Evolutionary conservation across 2,113 vertebrate genomes (phyloP).

Genomic region (Chloebia gouldiae): DNA sequence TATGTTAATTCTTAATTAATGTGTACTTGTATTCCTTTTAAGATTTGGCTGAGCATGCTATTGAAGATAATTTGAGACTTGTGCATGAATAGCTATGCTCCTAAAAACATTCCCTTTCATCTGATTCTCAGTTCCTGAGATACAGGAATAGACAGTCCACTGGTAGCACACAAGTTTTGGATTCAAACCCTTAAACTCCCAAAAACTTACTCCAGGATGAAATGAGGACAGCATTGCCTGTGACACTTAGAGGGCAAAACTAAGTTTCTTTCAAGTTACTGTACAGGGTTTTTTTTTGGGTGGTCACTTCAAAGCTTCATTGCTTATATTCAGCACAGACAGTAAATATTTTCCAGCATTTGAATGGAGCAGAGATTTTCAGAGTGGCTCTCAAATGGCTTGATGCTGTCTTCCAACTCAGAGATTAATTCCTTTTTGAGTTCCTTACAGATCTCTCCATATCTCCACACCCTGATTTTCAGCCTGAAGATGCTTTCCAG

Average conservation of each 20-base stretch:
- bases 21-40: constrained; percentile 40
- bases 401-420: not conserved
- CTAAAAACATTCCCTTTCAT: constrained; percentile 29
- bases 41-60: constrained; percentile 39
- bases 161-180: not conserved
- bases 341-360: not conserved
- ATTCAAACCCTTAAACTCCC: not conserved
- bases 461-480: not conserved
- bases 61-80: constrained; percentile 52
- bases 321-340: not conserved
- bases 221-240: not conserved
- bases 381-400: not conserved
- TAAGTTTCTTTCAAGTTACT: not conserved
- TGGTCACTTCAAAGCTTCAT: not conserved
- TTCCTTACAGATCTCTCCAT: not conserved
- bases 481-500: not conserved
- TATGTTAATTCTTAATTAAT: constrained; percentile 67
- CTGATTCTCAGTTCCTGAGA: not conserved
- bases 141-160: not conserved
- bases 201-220: not conserved
- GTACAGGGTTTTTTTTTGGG: not conserved
- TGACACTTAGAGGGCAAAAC: not conserved
- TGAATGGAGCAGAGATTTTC: not conserved
- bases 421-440: not conserved
- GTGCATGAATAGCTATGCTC: constrained; percentile 40